Evolutionary conservation across 2,797 vertebrate species (phyloP).

Genomic region (Masticophis lateralis): DNA sequence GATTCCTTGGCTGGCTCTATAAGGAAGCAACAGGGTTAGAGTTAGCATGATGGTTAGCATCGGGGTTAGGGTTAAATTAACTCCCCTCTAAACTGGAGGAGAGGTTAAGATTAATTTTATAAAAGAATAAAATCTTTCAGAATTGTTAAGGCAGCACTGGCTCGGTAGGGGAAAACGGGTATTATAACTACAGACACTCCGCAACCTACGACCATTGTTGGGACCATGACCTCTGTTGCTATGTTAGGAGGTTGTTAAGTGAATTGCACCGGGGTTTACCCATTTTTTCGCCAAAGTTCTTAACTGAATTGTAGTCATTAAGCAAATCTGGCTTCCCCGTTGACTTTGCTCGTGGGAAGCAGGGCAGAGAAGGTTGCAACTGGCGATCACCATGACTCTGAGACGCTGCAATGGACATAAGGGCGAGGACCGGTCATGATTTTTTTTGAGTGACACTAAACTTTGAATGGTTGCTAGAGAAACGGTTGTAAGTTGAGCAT

Average conservation of each 20-base stretch:
- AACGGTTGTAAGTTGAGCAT: neutral
- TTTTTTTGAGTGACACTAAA: neutral
- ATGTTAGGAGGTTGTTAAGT: neutral
- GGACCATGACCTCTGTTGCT: neutral
- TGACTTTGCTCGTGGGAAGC: neutral
- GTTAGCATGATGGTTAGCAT: neutral
- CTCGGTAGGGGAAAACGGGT: neutral
- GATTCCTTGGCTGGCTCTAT: slow-evolving; percentile 80
- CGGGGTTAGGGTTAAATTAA: neutral
- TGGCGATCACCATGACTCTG: neutral
- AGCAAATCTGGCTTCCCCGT: neutral
- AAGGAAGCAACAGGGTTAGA: neutral
- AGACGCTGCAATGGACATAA: neutral
- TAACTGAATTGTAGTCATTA: neutral
- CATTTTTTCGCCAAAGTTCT: neutral
- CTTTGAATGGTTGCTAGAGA: neutral
- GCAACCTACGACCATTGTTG: neutral
- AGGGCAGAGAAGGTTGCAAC: accelerated
- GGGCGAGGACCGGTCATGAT: neutral
- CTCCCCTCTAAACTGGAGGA: neutral
- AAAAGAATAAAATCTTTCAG: neutral
- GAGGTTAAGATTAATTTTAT: no score
- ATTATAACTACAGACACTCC: neutral
- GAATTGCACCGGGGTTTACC: neutral
- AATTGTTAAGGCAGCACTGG: neutral